These are phyloP conservation scores for Liparis tanakae DNA, from an alignment of 2,797 vertebrate species.

Conservation along the genomic window DNA sequence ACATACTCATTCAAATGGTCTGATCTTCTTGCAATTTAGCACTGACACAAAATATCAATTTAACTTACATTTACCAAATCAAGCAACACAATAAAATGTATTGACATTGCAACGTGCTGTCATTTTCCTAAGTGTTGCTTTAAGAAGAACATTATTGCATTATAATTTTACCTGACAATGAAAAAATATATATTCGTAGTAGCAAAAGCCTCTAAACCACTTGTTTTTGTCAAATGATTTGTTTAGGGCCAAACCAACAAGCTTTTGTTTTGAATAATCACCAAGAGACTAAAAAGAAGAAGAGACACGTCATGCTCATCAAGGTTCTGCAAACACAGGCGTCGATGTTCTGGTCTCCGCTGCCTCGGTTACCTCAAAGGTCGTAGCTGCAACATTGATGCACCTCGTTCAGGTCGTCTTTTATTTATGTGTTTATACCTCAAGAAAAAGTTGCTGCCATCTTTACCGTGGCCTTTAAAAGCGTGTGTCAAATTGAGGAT, in stretches of 20 bases:
- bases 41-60: background rate
- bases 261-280: slow-evolving; percentile 26
- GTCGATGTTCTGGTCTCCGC: no score
- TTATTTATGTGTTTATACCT: background rate
- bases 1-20: background rate
- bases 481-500: background rate
- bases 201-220: slow-evolving; percentile 5
- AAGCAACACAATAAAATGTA: background rate
- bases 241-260: slow-evolving; percentile 1
- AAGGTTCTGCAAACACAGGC: background rate
- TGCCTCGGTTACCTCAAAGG: background rate
- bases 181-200: background rate
- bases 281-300: background rate
- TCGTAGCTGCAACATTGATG: background rate
- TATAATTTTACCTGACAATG: background rate
- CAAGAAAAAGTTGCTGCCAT: background rate
- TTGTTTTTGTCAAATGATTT: slow-evolving; percentile 14
- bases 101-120: background rate
- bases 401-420: background rate
- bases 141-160: slow-evolving; percentile 1
- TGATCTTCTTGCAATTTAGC: background rate
- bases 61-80: background rate
- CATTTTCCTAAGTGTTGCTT: background rate
- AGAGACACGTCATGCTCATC: slow-evolving; percentile 4
- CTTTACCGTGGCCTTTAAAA: background rate